Base-by-base conservation (phyloP, 2,113 vertebrate species). In the Haemorhous mexicanus region DNA sequence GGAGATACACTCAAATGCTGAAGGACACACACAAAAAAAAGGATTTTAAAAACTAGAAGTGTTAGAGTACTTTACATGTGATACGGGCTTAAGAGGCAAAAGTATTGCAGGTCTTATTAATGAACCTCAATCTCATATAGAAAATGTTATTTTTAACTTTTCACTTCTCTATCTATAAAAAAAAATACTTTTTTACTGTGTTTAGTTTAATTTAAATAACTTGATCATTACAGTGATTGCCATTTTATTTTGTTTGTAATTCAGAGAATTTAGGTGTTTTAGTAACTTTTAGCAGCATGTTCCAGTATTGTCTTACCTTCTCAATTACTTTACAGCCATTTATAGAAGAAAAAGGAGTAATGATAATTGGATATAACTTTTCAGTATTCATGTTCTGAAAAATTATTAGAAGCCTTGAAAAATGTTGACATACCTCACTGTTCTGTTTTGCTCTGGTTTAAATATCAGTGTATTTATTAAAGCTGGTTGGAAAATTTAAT, bases 401-500 rank as follows among this genome's bases (percentile, higher is more conserved):
- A 94, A 90, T 74, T 0, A 95, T 89, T 93, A 84, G 35, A 95
- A 94, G 53, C 41, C 53, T 84, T 92, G 62, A 89, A 95, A 95
- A 93, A 92, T 94, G 76, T 95, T 96, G 86, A 93, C 93, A 84
- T 95, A 93, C 32, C 35, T 86, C 88, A 79, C 68, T 56, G 37
- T 56, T 77, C 79, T 96, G 86, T 88, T 95, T 94, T 92, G 83
- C 41, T 93, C 92, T 96, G 96, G 33, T 96, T 96, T 93, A 96
- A 94, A 96, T 96, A 97, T 94, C 5, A 5, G 44, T 89, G 69
- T 76, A 90, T 89, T 94, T 93, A 93, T 93, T 93, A 92, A 96
- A 95, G 85, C 88, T 90, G 76, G 68, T 89, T 88, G 93, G 92
- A 96, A 96, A 96, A 94, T 94, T 89, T 92, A 96, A 94, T 93